These are phyloP conservation scores for Achroia grisella DNA, from an alignment of 1,140 invertebrate genomes.

Conservation along the genomic window DNA sequence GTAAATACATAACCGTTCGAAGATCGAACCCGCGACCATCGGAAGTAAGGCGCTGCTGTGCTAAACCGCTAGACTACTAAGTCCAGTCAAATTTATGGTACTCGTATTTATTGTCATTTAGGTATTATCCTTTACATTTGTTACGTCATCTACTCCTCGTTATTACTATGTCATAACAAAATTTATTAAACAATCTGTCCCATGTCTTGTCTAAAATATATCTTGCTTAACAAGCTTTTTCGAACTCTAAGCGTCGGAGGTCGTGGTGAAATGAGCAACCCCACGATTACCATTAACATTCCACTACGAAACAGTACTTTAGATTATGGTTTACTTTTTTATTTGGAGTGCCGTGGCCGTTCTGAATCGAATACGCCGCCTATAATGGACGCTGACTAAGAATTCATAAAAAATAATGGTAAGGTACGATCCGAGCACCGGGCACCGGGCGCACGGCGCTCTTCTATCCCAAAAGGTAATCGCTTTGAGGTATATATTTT, in stretches of 20 bases:
- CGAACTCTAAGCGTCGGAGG: neutral
- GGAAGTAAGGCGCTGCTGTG: too few species aligned
- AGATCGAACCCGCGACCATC: too few species aligned
- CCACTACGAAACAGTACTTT: slow-evolving; percentile 31
- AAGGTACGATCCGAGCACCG: slow-evolving; percentile 42
- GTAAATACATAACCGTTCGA: too few species aligned
- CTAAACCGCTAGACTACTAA: too few species aligned
- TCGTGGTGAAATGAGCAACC: slow-evolving; percentile 1
- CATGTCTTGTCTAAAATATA: too few species aligned
- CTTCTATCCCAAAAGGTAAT: slow-evolving; percentile 62
- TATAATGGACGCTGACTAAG: slow-evolving; percentile 44
- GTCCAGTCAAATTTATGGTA: too few species aligned
- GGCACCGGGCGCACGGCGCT: slow-evolving; percentile 44
- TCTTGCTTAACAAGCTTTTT: too few species aligned
- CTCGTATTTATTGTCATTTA: too few species aligned
- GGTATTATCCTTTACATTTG: too few species aligned
- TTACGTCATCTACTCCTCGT: too few species aligned
- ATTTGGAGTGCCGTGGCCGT: slow-evolving; percentile 16
- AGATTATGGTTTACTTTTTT: slow-evolving; percentile 34
- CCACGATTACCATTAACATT: slow-evolving; percentile 45
- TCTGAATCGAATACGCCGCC: slow-evolving; percentile 52
- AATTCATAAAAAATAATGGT: slow-evolving; percentile 37
- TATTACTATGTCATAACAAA: too few species aligned
- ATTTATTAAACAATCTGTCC: too few species aligned
- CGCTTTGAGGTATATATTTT: slow-evolving; percentile 41